These are phyloP conservation scores for Sorex fumeus DNA, from an alignment of 2,113 vertebrate genomes.

Conservation along the genomic window DNA sequence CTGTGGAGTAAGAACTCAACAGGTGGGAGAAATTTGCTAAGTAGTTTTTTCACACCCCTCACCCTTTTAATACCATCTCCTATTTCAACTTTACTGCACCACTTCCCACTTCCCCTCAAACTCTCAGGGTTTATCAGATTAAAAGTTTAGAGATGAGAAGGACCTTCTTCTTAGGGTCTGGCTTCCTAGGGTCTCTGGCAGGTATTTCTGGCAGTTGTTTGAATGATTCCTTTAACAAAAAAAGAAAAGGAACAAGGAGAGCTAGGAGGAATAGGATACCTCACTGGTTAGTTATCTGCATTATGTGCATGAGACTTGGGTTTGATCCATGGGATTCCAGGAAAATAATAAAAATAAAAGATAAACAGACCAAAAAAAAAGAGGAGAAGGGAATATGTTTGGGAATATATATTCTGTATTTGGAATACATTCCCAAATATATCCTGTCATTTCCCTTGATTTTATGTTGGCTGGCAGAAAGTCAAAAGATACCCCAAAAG, in stretches of 20 bases:
- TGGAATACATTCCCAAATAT: too few relatives aligned
- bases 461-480: conserved; percentile 61
- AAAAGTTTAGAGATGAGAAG: not conserved
- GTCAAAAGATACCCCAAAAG: conserved; percentile 45
- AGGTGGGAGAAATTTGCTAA: not conserved
- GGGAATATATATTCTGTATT: not conserved
- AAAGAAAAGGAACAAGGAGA: not conserved
- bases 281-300: too few relatives aligned
- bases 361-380: too few relatives aligned
- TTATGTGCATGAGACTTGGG: too few relatives aligned
- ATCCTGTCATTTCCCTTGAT: conserved; percentile 63
- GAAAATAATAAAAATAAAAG: too few relatives aligned
- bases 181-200: conserved; percentile 17
- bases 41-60: not conserved
- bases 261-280: too few relatives aligned
- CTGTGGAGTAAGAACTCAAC: not conserved
- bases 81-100: not conserved
- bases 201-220: not conserved
- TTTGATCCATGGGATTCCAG: too few relatives aligned
- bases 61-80: not conserved
- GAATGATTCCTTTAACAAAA: not conserved
- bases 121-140: not conserved
- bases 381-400: not conserved
- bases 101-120: too few relatives aligned
- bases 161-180: conserved; percentile 1